Evolutionary conservation across 2,888 invertebrate genomes (phyloP).

Genomic region (Mylabris sibirica): DNA sequence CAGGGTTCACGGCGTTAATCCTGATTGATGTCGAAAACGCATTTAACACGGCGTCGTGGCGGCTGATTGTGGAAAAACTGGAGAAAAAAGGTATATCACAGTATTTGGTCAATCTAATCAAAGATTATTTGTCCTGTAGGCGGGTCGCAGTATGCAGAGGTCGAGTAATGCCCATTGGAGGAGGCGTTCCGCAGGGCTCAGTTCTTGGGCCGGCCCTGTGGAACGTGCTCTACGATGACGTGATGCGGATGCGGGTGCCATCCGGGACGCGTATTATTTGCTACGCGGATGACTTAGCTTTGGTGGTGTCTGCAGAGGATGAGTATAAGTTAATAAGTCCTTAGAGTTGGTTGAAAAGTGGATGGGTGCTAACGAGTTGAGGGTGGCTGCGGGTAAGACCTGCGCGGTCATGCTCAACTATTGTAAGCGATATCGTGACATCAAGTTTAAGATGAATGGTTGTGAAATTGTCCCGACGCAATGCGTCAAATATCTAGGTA

Average conservation of each 20-base stretch:
- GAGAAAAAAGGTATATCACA: not conserved
- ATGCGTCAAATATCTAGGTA: too few species aligned
- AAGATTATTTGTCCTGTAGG: conserved; percentile 25
- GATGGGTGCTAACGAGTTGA: not conserved
- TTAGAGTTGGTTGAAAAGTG: not conserved
- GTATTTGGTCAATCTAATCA: conserved; percentile 15
- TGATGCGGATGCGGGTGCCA: not conserved
- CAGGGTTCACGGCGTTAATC: conserved; percentile 14
- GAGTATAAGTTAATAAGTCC: not conserved
- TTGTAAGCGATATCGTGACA: too few species aligned
- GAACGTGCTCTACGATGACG: not conserved
- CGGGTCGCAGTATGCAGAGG: not conserved
- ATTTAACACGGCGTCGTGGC: conserved; percentile 12
- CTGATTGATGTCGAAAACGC: conserved; percentile 22
- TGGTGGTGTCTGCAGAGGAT: not conserved
- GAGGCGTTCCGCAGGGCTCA: conserved; percentile 19
- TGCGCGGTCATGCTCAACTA: not conserved
- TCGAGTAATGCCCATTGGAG: not conserved
- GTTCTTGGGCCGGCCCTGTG: not conserved
- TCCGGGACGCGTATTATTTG: not conserved
- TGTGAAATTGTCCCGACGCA: too few species aligned
- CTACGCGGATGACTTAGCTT: conserved; percentile 14
- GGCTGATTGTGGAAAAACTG: not conserved
- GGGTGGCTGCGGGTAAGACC: not conserved
- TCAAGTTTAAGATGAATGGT: too few species aligned